Evolutionary conservation across 2,797 vertebrate genomes (phyloP), one percentile per base, ranked within the genome.

Genomic region (Adelosebastes latens): DNA sequence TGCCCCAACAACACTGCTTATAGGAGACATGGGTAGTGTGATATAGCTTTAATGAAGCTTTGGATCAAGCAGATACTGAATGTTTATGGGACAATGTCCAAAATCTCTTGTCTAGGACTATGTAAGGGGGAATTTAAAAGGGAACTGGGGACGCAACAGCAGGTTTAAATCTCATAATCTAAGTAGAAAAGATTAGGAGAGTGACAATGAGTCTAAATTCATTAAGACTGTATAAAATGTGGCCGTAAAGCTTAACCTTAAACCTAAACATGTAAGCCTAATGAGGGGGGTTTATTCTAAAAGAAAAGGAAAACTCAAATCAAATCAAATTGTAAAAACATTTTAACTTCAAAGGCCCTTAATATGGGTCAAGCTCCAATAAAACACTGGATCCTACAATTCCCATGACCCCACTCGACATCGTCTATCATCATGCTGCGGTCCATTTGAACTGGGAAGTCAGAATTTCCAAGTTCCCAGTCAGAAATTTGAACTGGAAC

Each of bases 401-500:
- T 70, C 65, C 75, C 60, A 75, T 13, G 1, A 64, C 52, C 27
- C 61, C 56, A 29, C 18, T 20, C 2, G 4, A 27, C 8, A 8
- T 1, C 3, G 0, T 39, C 58, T 42, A 0, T 42, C 0, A 42
- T 42, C 39, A 42, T 42, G 14, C 39, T 42, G 39, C 2, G 39
- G 0, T 42, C 39, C 39, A 42, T 42, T 42, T 42, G 39, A 42
- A 42, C 39, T 42, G 39, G 39, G 39, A 42, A 42, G 39, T 42
- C 5, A 1, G 14, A 42, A 42, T 42, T 42, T 42, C 39, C 39
- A 42, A 42, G 39, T 36, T 42, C 39, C 14, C 39, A 42, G 39
- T 16, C 0, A 5, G 39, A 42, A 42, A 42, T 42, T 42, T 42
- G 39, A 42, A 0, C 39, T 42, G 14, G 0, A 42, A 42, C 39